Conservation (phyloP, 2,888 invertebrate species). For the Epinotia ramella region DNA sequence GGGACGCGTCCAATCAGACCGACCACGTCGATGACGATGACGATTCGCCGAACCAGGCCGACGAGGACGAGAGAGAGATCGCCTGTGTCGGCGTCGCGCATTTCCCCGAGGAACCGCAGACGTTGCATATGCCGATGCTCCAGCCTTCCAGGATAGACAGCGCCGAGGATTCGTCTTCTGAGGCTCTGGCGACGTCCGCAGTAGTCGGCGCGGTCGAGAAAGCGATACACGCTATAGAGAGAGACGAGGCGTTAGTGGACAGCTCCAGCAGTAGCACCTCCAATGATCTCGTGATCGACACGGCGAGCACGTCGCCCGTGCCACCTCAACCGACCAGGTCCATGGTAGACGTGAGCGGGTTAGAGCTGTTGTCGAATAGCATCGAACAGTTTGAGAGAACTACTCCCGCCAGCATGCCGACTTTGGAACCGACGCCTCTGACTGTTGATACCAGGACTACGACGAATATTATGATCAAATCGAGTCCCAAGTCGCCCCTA, state of each 20-base stretch:
- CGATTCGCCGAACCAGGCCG: conserved; percentile 80
- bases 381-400: conserved; percentile 91
- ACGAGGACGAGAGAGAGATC: conserved; percentile 77
- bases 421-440: conserved; percentile 65
- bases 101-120: conserved; percentile 69
- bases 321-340: conserved; percentile 59
- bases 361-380: conserved; percentile 93
- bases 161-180: conserved; percentile 76
- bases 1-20: conserved; percentile 93
- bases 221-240: conserved; percentile 75
- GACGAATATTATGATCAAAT: conserved; percentile 76
- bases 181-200: conserved; percentile 64
- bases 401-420: conserved; percentile 71
- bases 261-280: conserved; percentile 79
- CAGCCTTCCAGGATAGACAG: conserved; percentile 67
- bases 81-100: conserved; percentile 82
- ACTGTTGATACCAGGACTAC: conserved; percentile 76
- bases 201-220: conserved; percentile 75
- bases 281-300: conserved; percentile 80
- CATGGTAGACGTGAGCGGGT: conserved; percentile 90
- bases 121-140: conserved; percentile 58
- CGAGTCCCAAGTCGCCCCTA: conserved; percentile 76
- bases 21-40: conserved; percentile 91
- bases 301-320: conserved; percentile 67
- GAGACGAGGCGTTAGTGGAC: conserved; percentile 70